Evolutionary conservation across 1,140 invertebrate genomes (phyloP), one percentile per base, ranked within the genome.

Genomic region (Drosophila subobscura): DNA sequence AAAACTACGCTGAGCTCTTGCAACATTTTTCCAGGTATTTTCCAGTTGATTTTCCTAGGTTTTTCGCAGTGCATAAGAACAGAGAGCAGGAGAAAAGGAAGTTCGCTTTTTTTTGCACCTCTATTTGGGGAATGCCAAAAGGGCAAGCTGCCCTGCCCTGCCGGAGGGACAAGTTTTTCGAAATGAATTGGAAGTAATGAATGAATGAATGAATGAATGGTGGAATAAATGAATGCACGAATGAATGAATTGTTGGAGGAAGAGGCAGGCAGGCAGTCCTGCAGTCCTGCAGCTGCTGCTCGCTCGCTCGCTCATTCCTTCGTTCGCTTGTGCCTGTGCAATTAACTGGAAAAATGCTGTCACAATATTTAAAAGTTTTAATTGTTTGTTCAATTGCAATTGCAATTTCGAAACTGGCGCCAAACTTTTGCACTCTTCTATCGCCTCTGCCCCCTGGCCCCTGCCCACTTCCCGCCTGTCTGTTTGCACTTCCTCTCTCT

Each of bases 321-420:
- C 50, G 46, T 57, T 61, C 37, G 55, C 72, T 41, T 74, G 77
- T 75, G 55, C 72, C 33, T 74, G 77, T 75, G 81, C 77, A 86
- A 86, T 86, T 86, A 86, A 86, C 81, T 86, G 81, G 80, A 65
- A 86, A 86, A 86, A 80, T 68, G 81, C 81, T 86, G 81, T 86
- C 81, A 86, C 81, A 86, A 88, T 88, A 83, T 89, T 88, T 83
- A 78, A 83, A 88, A 88, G 61, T 88, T 83, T 88, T 88, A 88
- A 88, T 88, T 88, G 78, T 88, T 88, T 88, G 83, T 47, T 78
- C 78, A 88, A 88, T 88, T 83, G 79, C 74, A 84, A 79, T 68
- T 52, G 59, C 70, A 74, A 65, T 70, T 70, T 47, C 51, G 33
- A 68, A 70, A 68, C 66, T 70, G 66, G 64, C 66, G 51, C 66